Base-by-base conservation (phyloP, 2,113 vertebrate species). In the Scytalopus superciliaris region DNA sequence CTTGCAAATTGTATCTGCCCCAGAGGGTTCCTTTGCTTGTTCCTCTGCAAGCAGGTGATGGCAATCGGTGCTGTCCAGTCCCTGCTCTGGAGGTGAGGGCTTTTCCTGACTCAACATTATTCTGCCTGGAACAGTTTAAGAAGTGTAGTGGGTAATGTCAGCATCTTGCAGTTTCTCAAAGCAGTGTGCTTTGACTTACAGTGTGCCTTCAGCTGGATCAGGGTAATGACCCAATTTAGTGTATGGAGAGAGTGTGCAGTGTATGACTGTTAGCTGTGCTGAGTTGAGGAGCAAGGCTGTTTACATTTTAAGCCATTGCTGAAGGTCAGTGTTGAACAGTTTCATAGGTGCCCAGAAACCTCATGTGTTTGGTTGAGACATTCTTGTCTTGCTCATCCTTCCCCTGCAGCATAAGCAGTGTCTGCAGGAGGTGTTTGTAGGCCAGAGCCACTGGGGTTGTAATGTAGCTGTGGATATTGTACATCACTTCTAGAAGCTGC, bases 351-450 rank as follows among this genome's bases (percentile, higher is more conserved):
- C 53, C 49, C 23, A 37, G 22, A 47, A 86, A 18, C 37, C 44
- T 83, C 3, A 0, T 33, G 19, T 75, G 28, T 67, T 90, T 40
- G 37, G 39, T 10, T 28, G 59, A 69, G 80, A 27, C 15, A 14
- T 68, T 59, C 28, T 77, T 3, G 10, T 45, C 39, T 87, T 66
- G 37, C 24, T 76, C 18, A 11, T 68, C n/a, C 27, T 77, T 73
- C 19, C 37, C 28, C 31, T 0, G 0, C 28, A 50, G 31, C 35
- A 45, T 0, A 1, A 66, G 37, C 28, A 25, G 31, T 66, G 39
- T 72, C 52, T 67, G 33, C 1, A 1, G 40, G 45, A 89, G 37
- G 28, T 72, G 44, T 47, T 55, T 57, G 59, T n/a, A 68, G 60
- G 33, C 56, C 39, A 18, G 52, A 75, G 69, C 14, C 24, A 10